Evolutionary conservation across 2,113 vertebrate species (phyloP).

Genomic region (Chaetodon trifascialis): DNA sequence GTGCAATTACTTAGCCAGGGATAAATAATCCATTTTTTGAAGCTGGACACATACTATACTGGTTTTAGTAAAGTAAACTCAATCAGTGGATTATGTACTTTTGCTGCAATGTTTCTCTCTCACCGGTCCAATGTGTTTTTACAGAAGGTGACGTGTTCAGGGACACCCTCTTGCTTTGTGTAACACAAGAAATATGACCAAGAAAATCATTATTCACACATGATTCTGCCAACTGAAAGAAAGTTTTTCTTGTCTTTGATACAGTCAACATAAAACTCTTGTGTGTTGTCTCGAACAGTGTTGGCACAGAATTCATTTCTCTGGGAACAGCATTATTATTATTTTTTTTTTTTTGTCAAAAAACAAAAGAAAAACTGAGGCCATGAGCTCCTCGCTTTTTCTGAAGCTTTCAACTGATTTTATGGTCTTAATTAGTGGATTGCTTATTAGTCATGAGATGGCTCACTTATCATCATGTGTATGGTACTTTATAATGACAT

Average conservation of each 20-base stretch:
- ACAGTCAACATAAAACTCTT: background rate
- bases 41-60: slow-evolving; percentile 76
- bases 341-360: background rate
- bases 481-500: background rate
- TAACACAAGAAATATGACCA: background rate
- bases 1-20: slow-evolving; percentile 83
- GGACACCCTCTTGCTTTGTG: background rate
- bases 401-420: background rate
- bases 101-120: slow-evolving; percentile 24
- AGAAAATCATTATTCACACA: background rate
- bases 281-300: background rate
- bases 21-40: slow-evolving; percentile 84
- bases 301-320: background rate
- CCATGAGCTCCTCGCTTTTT: background rate
- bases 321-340: background rate
- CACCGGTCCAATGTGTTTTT: background rate
- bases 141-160: background rate
- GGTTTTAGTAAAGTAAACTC: slow-evolving; percentile 65
- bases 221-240: background rate
- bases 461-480: background rate
- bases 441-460: background rate
- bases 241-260: background rate
- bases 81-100: slow-evolving; percentile 70
- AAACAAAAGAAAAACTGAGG: background rate
- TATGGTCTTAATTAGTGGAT: background rate